These are phyloP conservation scores for Corythaixoides concolor DNA, from an alignment of 2,113 vertebrate species.

Conservation along the genomic window DNA sequence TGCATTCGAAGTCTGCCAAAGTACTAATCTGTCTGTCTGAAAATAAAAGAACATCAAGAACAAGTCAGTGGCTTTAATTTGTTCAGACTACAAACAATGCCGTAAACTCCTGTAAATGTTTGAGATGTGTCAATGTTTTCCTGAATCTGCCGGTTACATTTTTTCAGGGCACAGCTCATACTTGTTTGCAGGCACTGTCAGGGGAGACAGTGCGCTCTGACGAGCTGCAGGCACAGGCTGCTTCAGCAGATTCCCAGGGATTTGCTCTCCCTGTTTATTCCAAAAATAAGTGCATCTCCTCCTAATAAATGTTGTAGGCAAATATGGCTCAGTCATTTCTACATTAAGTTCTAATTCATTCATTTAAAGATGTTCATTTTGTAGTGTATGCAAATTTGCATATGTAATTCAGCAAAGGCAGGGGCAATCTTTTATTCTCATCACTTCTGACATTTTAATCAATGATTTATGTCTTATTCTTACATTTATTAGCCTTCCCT, in stretches of 20 bases:
- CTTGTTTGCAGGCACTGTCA: conserved; percentile 16
- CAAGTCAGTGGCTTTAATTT: not conserved
- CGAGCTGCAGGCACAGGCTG: not conserved
- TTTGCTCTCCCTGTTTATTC: conserved; percentile 39
- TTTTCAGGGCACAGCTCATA: not conserved
- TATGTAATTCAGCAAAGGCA: conserved; percentile 62
- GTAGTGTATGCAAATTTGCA: conserved; percentile 46
- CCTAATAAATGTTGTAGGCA: conserved; percentile 62
- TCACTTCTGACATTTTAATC: conserved; percentile 69
- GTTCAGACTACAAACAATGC: not conserved
- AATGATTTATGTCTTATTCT: conserved; percentile 60
- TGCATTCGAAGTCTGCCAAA: not conserved
- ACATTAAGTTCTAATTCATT: conserved; percentile 52
- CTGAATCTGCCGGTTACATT: not conserved
- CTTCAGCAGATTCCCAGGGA: conserved; percentile 44
- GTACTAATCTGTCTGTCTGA: not conserved
- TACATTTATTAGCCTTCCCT: conserved; percentile 50
- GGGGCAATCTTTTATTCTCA: conserved; percentile 66
- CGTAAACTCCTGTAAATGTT: not conserved
- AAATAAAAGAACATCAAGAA: not conserved
- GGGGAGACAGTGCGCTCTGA: not conserved
- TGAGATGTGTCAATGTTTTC: not conserved
- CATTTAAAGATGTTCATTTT: conserved; percentile 57
- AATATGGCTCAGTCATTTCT: conserved; percentile 52
- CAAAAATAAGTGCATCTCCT: conserved; percentile 39